Evolutionary conservation across 2,797 vertebrate genomes (phyloP), one percentile per base, ranked within the genome.

Genomic region (Anableps anableps): DNA sequence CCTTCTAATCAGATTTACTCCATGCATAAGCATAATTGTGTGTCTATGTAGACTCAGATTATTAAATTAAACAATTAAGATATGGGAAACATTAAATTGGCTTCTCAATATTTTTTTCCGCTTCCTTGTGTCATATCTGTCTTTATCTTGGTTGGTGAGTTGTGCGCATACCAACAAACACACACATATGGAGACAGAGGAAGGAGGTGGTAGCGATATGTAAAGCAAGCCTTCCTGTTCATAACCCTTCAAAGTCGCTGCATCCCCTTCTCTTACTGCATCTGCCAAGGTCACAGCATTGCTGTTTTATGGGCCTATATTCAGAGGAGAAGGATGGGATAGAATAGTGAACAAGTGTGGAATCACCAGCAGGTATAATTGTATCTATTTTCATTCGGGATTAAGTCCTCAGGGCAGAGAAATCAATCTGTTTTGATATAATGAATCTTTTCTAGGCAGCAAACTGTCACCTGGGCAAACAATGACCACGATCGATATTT

Each of bases 1-100:
- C 78, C 82, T 82, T 80, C 85, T 93, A 92, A 94, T 94, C 88
- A 94, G 86, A 93, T 95, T 93, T 91, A 92, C 88, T 75, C 53
- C 76, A 81, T 74, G 78, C 82, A 86, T 91, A 88, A 92, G 88
- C 77, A 87, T 90, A 94, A 93, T 88, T 89, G 90, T 88, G 80
- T 86, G 75, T 73, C 81, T 94, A 92, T 86, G 92, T 88, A 72
- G 86, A 89, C 89, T 92, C 78, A 82, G 82, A 78, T 86, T 47
- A 87, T 87, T 88, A 77, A 88, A 85, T 70, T 89, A 70, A 92
- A 92, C 92, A 95, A 93, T 94, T 88, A 92, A 86, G 78, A 78
- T 78, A 45, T 8, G 60, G 76, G 74, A 90, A 88, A 89, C 82
- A 84, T 83, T 79, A 75, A 88, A 93, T 86, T 85, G 72, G 72